phyloP scores from a whole-genome alignment of 2,113 vertebrate species.

The Laterallus jamaicensis region DNA sequence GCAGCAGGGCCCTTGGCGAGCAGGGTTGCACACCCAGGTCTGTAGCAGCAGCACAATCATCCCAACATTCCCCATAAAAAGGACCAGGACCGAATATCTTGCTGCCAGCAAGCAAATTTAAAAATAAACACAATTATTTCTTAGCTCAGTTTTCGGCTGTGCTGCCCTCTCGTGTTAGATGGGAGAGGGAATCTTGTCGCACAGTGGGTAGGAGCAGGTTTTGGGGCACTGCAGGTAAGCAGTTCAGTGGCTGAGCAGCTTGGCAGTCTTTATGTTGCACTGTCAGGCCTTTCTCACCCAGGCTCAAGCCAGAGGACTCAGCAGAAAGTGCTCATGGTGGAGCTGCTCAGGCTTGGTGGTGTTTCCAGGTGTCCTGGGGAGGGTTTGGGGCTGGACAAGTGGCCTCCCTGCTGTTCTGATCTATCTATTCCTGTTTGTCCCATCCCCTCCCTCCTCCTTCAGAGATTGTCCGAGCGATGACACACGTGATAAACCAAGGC shows the following conservation, averaged over 20 bases:
- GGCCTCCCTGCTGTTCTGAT: not conserved
- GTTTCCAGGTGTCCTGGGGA: not conserved
- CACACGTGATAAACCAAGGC: constrained; percentile 95
- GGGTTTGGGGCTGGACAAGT: not conserved
- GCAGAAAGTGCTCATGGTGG: rapidly evolving
- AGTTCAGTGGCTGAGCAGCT: too few relatives aligned
- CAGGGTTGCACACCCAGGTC: rapidly evolving
- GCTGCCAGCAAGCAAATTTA: not conserved
- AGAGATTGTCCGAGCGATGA: constrained; percentile 99
- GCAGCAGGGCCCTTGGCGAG: rapidly evolving
- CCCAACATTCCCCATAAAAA: not conserved
- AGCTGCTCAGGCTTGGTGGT: not conserved
- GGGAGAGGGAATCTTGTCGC: too few relatives aligned
- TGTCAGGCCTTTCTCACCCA: not conserved
- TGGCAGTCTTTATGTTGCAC: rapidly evolving
- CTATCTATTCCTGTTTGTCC: rapidly evolving
- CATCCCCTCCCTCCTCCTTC: too few relatives aligned
- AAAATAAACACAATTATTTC: not conserved
- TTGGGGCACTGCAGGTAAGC: too few relatives aligned
- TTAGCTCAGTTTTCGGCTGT: constrained; percentile 7
- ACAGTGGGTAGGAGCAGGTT: too few relatives aligned
- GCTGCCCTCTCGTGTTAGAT: constrained; percentile 70
- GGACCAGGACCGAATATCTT: rapidly evolving
- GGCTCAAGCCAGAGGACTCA: rapidly evolving
- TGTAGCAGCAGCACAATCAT: not conserved